A percentile compares a stretch with the other conserved stretches of the same genome.
phyloP scores from a whole-genome alignment of 1,140 invertebrate genomes.

The Spodoptera litura region DNA sequence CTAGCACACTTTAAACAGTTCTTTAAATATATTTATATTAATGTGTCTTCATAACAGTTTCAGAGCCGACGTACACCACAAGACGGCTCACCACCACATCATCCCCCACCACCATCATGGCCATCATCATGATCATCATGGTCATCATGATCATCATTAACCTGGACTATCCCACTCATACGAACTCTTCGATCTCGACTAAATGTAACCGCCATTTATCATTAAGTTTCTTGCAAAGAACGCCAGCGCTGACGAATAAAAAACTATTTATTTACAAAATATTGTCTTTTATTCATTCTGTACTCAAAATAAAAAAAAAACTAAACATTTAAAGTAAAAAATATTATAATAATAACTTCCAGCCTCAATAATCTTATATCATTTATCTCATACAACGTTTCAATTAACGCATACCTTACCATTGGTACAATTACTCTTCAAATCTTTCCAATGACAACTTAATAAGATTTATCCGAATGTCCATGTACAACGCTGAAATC shows the following conservation, averaged over 20 bases:
- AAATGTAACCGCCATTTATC: constrained; percentile 42
- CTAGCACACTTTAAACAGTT: too few species aligned
- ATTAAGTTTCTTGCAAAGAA: constrained; percentile 44
- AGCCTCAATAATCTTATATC: background rate
- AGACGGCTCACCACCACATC: constrained; percentile 59
- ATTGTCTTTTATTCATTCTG: constrained; percentile 10
- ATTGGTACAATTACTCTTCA: too few species aligned
- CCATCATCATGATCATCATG: constrained; percentile 55
- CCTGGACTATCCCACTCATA: constrained; percentile 44
- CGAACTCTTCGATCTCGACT: constrained; percentile 53
- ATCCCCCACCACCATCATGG: constrained; percentile 51
- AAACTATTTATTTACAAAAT: constrained; percentile 15
- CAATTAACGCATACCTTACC: too few species aligned
- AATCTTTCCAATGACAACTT: background rate
- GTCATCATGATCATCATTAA: constrained; percentile 56
- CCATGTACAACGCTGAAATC: constrained; percentile 56
- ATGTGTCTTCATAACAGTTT: constrained; percentile 57
- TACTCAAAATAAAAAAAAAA: too few species aligned
- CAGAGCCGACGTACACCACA: constrained; percentile 66
- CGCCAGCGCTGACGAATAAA: constrained; percentile 63
- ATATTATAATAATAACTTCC: too few species aligned
- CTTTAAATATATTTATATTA: background rate
- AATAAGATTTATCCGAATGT: constrained; percentile 18
- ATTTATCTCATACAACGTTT: background rate
- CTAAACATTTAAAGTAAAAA: too few species aligned